These are phyloP conservation scores for Drosophila parthenogenetica DNA, from an alignment of 2,888 invertebrate species.

Conservation along the genomic window DNA sequence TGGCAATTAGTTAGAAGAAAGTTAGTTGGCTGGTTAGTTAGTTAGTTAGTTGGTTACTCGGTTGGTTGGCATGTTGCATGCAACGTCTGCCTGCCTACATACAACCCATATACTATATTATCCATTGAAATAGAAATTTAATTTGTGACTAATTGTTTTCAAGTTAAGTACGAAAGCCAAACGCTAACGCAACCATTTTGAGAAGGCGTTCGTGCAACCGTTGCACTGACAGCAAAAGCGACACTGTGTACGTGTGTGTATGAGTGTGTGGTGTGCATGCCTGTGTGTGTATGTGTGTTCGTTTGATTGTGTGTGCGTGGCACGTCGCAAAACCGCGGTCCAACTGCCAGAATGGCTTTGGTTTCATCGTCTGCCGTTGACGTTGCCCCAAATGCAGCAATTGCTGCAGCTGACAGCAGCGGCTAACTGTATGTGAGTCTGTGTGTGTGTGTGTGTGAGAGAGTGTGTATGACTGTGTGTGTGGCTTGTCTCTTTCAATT, in stretches of 20 bases:
- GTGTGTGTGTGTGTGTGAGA: slow-evolving; percentile 1
- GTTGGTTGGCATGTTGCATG: slow-evolving; percentile 65
- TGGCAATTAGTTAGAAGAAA: slow-evolving; percentile 61
- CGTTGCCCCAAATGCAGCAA: slow-evolving; percentile 53
- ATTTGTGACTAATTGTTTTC: slow-evolving; percentile 75
- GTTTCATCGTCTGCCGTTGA: slow-evolving; percentile 55
- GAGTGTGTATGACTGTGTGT: slow-evolving; percentile 12
- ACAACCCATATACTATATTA: slow-evolving; percentile 6
- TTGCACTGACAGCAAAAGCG: slow-evolving; percentile 48
- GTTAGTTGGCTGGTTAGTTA: slow-evolving; percentile 35
- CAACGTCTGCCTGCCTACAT: slow-evolving; percentile 41
- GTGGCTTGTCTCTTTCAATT: slow-evolving; percentile 23
- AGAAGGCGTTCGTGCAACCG: slow-evolving; percentile 57
- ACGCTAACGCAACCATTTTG: slow-evolving; percentile 42
- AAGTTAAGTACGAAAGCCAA: slow-evolving; percentile 55
- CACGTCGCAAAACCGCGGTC: slow-evolving; percentile 54
- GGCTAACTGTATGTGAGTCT: slow-evolving; percentile 15
- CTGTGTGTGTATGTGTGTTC: neutral
- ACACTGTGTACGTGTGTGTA: slow-evolving; percentile 18
- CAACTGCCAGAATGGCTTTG: slow-evolving; percentile 56
- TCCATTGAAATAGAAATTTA: slow-evolving; percentile 64
- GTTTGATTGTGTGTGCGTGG: slow-evolving; percentile 38
- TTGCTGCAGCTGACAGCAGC: slow-evolving; percentile 68
- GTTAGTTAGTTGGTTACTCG: slow-evolving; percentile 19
- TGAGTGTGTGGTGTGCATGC: neutral